Evolutionary conservation across 2,888 invertebrate genomes (phyloP).

Genomic region (Labia minor): DNA sequence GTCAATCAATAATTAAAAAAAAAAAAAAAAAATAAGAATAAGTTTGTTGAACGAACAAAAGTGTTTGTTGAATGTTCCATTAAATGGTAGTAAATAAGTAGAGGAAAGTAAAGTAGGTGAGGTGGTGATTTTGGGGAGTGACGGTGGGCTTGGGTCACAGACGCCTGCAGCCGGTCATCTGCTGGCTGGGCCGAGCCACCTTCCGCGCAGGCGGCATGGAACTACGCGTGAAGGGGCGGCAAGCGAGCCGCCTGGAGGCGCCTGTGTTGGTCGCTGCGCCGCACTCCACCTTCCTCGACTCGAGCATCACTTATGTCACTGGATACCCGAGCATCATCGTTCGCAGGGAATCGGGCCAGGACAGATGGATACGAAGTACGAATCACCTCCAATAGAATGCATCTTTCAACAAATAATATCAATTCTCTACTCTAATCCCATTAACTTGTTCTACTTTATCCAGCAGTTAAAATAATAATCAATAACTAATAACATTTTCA

Average conservation of each 20-base stretch:
- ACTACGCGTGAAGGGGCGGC: conserved; percentile 62
- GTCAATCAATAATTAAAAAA: no score
- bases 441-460: no score
- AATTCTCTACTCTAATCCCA: no score
- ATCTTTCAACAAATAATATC: no score
- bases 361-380: conserved; percentile 83
- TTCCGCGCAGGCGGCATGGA: conserved; percentile 68
- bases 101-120: no score
- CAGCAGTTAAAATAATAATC: no score
- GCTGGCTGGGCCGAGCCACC: conserved; percentile 60
- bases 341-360: conserved; percentile 63
- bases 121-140: no score
- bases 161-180: conserved; percentile 49
- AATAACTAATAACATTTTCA: no score
- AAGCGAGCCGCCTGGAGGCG: conserved; percentile 64
- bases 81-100: no score
- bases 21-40: no score
- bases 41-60: no score
- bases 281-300: conserved; percentile 82
- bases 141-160: conserved; percentile 30
- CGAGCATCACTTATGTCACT: conserved; percentile 70
- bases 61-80: no score
- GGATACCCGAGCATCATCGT: conserved; percentile 76
- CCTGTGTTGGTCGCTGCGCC: conserved; percentile 79
- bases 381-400: not conserved